Evolutionary conservation across 2,797 vertebrate genomes (phyloP).

Genomic region (Lagorchestes hirsutus): DNA sequence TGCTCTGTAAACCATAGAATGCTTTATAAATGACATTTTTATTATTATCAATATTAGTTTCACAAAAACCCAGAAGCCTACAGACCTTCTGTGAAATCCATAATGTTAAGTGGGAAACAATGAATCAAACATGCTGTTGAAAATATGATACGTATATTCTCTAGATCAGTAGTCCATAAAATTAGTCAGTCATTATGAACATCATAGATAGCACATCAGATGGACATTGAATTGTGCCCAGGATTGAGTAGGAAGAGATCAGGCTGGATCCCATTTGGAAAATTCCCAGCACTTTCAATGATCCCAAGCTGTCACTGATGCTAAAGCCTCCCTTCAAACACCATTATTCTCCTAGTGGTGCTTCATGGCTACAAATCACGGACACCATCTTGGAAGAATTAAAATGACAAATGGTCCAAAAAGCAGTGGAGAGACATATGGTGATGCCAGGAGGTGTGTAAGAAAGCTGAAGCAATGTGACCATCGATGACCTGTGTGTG

Average conservation of each 20-base stretch:
- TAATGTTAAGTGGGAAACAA: neutral
- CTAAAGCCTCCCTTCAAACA: neutral
- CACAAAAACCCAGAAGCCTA: neutral
- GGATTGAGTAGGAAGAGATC: neutral
- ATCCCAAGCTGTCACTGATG: neutral
- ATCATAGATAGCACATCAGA: conserved; percentile 1
- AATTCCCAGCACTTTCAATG: neutral
- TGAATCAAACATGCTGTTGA: neutral
- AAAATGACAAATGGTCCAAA: neutral
- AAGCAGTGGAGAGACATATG: neutral
- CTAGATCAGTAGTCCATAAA: neutral
- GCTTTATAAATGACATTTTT: neutral
- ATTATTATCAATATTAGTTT: neutral
- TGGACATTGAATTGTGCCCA: neutral
- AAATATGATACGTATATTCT: neutral
- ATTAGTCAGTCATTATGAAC: neutral
- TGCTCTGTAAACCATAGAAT: neutral
- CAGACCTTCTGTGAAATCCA: neutral
- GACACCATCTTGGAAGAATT: neutral
- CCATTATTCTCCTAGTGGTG: neutral
- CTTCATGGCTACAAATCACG: neutral
- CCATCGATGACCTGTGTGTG: neutral
- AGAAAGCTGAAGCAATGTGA: neutral
- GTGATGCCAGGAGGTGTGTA: neutral
- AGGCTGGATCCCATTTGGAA: neutral